Percentiles rank a stretch among this genome's conserved stretches.
Evolutionary conservation across 2,888 invertebrate species (phyloP).

Genomic region (Epinotia bilunana): DNA sequence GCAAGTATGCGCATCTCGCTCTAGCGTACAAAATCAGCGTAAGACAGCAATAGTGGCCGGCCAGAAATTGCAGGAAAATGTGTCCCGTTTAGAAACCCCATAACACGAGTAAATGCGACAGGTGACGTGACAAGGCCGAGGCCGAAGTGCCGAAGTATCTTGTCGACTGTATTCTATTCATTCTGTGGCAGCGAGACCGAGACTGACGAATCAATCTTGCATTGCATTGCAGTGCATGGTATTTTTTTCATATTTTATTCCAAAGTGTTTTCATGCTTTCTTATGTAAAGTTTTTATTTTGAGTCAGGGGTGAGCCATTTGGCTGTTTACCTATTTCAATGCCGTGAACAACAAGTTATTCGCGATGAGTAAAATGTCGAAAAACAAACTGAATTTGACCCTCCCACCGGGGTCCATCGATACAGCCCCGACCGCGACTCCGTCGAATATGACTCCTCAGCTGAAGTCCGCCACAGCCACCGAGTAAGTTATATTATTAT

Average conservation of each 20-base stretch:
- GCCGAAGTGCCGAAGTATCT: not conserved
- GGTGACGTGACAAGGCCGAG: no score
- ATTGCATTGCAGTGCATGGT: slow-evolving; percentile 2
- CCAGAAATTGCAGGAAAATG: no score
- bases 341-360: slow-evolving; percentile 55
- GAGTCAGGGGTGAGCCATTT: slow-evolving; percentile 4
- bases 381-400: slow-evolving; percentile 95
- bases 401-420: slow-evolving; percentile 95
- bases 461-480: slow-evolving; percentile 84
- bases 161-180: not conserved
- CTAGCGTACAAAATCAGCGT: no score
- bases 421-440: slow-evolving; percentile 86
- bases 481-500: slow-evolving; percentile 72
- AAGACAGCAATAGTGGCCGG: no score
- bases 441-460: slow-evolving; percentile 84
- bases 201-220: slow-evolving; percentile 30
- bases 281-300: slow-evolving; percentile 6
- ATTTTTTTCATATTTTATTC: slow-evolving; percentile 24
- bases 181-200: not conserved
- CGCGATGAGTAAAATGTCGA: slow-evolving; percentile 90
- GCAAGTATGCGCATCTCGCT: no score
- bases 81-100: no score
- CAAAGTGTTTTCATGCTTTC: slow-evolving; percentile 26
- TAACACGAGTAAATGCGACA: no score
- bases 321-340: slow-evolving; percentile 50